Evolutionary conservation across 92 coral and sea anemone genomes (phyloP).

Genomic region (Parazoanthus atlanticus): DNA sequence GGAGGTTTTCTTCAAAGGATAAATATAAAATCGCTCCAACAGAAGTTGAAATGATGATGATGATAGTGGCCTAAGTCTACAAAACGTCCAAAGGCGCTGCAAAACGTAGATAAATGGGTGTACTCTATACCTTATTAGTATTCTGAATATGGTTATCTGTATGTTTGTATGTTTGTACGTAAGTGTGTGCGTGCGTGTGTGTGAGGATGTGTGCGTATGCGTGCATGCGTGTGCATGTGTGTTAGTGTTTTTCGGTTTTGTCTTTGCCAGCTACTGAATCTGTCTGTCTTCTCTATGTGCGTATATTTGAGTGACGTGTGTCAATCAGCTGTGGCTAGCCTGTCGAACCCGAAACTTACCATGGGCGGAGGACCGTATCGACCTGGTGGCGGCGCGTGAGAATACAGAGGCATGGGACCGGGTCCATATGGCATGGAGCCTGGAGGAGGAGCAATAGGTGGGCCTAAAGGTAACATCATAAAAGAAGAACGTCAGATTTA

Average conservation of each 20-base stretch:
- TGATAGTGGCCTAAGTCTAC: not conserved
- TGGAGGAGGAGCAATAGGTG: constrained; percentile 29
- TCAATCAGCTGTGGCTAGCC: not conserved
- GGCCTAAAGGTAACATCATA: not conserved
- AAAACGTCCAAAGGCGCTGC: no score
- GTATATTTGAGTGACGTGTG: not conserved
- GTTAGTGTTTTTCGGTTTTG: not conserved
- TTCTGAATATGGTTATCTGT: no score
- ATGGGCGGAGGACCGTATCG: constrained; percentile 28
- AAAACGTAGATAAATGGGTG: no score
- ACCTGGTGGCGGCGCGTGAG: constrained; percentile 20
- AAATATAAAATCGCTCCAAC: no score
- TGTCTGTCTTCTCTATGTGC: not conserved
- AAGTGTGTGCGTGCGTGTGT: not conserved
- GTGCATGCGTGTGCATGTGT: not conserved
- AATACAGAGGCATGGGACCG: constrained; percentile 2
- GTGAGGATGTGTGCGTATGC: no score
- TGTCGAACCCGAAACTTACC: constrained; percentile 19
- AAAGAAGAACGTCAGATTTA: not conserved
- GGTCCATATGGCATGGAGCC: constrained; percentile 32
- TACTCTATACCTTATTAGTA: no score
- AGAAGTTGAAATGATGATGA: not conserved
- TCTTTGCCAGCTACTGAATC: not conserved
- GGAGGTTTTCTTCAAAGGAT: no score
- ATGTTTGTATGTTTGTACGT: no score